phyloP scores from a whole-genome alignment of 2,888 invertebrate genomes.

The Ennomos erosarius region DNA sequence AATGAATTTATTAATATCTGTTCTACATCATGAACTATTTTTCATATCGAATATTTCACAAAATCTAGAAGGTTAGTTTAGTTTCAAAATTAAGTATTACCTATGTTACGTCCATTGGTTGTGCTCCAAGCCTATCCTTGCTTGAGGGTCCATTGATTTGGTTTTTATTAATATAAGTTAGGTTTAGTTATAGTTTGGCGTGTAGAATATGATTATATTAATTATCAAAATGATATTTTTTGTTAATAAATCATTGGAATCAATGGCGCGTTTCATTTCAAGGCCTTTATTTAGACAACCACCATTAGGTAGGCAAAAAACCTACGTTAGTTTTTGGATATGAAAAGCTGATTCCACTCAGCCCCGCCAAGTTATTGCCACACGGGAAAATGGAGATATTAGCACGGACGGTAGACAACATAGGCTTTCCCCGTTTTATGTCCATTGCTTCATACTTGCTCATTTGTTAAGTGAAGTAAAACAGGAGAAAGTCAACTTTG shows the following conservation, averaged over 20 bases:
- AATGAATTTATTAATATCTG: neutral
- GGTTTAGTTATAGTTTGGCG: slow-evolving; percentile 7
- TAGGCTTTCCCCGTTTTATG: no score
- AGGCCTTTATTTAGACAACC: no score
- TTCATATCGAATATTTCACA: slow-evolving; percentile 9
- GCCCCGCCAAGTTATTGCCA: no score
- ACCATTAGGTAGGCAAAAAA: no score
- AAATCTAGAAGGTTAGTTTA: neutral
- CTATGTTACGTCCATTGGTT: neutral
- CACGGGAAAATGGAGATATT: no score
- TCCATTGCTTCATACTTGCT: no score
- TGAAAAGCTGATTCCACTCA: no score
- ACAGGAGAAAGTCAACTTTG: no score
- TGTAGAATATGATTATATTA: slow-evolving; percentile 22
- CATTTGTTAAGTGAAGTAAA: no score
- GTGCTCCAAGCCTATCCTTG: neutral
- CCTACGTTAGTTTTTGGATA: no score
- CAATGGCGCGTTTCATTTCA: slow-evolving; percentile 34
- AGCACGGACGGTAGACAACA: no score
- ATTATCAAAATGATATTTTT: slow-evolving; percentile 49
- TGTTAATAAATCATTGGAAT: slow-evolving; percentile 60
- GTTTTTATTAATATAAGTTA: neutral
- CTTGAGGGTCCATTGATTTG: neutral
- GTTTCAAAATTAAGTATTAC: slow-evolving; percentile 11
- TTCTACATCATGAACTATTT: neutral